A percentile compares a stretch with the other conserved stretches of the same genome.
Conservation (phyloP, 2,888 invertebrate genomes). For the Melinopterus prodromus region DNA sequence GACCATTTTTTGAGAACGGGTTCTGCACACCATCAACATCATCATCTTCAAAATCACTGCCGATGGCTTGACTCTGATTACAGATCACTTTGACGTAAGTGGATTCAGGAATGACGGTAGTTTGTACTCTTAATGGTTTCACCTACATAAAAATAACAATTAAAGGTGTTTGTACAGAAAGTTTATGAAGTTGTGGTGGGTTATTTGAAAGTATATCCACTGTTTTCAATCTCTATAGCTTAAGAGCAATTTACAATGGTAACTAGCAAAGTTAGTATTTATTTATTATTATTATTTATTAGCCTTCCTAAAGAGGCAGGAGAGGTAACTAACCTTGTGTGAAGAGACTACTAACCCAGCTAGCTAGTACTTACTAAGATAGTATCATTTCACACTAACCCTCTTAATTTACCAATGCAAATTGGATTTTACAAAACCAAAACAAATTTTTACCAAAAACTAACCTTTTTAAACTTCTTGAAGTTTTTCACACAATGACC, state of each 20-base stretch:
- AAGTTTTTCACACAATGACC: constrained; percentile 6
- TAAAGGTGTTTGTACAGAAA: too few relatives aligned
- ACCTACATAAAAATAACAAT: background rate
- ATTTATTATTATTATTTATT: too few relatives aligned
- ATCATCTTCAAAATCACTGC: background rate
- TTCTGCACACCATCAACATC: background rate
- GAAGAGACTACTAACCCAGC: too few relatives aligned
- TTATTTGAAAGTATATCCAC: too few relatives aligned
- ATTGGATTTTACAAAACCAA: constrained; percentile 8
- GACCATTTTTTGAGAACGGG: background rate
- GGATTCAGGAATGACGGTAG: background rate
- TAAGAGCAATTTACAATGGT: too few relatives aligned
- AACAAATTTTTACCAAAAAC: background rate
- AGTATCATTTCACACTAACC: too few relatives aligned
- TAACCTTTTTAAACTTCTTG: constrained; percentile 13
- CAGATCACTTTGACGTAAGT: background rate
- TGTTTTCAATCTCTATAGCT: too few relatives aligned
- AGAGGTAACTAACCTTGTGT: too few relatives aligned
- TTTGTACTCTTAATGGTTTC: background rate
- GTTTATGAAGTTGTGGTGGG: too few relatives aligned
- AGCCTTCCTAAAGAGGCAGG: too few relatives aligned
- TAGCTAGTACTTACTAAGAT: too few relatives aligned
- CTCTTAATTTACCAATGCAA: constrained; percentile 23
- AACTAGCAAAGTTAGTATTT: too few relatives aligned
- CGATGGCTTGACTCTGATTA: background rate